Base-by-base conservation (phyloP, 2,888 invertebrate species). In the Cyrtodaria siliqua region DNA sequence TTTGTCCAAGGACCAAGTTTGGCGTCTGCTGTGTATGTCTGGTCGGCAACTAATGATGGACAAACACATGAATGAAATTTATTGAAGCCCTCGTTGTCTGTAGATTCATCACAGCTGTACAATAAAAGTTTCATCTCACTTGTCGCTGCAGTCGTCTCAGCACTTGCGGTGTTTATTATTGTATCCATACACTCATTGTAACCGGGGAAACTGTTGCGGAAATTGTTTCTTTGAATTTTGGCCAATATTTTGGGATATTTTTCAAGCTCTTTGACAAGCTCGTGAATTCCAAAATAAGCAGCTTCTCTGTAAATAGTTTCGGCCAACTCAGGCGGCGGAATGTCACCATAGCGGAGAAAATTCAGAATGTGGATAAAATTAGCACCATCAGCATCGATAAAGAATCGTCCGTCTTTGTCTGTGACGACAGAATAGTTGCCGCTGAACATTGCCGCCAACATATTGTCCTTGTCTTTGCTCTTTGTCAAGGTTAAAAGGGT, bases 401-500 rank as follows among this genome's bases (percentile, higher is more conserved):
- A 91, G 64, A 87, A 91, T n/a, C 88, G 80, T 1, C 91, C 91
- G 71, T 89, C 76, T 63, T 83, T 82, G 83, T 91, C 91, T 40
- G 78, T 71, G 12, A 85, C 81, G 1, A 87, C 74, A 6, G 82
- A 60, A 62, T 89, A 91, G 18, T 90, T 85, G 6, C 91, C 91
- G 63, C 91, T 90, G 68, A 91, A 91, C 91, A 91, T 91, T 59
- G 89, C 87, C 4, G 87, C 85, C 56, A 91, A 64, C 91, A 91
- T 91, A 44, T 88, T 89, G 70, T 88, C 87, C 23, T 78, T 70
- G 68, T 88, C 87, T 20, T 78, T 69, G 42, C 85, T 83, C 69
- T 89, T 90, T 6, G 85, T 84, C 18, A 91, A 73, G 0, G 91
- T 91, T 26, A 88, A 70, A 6, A 86, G 83, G 3, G 87, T 86